Evolutionary conservation across 1,140 invertebrate genomes (phyloP).

Genomic region (Macrobrachium rosenbergii): DNA sequence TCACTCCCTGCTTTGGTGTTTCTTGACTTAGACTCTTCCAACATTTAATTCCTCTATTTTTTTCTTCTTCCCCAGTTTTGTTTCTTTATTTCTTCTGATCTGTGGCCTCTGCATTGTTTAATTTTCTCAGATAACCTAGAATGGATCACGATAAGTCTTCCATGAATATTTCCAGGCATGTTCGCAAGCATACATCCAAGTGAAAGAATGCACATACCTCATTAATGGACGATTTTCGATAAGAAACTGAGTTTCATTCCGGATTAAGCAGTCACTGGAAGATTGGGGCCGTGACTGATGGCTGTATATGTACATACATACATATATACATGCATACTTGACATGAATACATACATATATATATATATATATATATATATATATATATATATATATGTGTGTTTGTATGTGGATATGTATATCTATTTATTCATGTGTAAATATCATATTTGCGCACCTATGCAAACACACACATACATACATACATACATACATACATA

Average conservation of each 20-base stretch:
- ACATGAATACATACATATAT: neutral
- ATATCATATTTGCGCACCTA: too few species aligned
- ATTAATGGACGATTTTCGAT: neutral
- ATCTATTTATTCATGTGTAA: neutral
- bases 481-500: neutral
- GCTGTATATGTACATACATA: conserved; percentile 14
- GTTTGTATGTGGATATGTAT: conserved; percentile 1
- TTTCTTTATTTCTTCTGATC: too few species aligned
- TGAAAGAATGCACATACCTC: too few species aligned
- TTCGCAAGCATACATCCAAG: too few species aligned
- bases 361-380: neutral
- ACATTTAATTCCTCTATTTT: too few species aligned
- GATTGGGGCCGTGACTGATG: neutral
- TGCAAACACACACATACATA: neutral
- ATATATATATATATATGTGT: neutral
- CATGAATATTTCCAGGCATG: too few species aligned
- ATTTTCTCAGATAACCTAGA: too few species aligned
- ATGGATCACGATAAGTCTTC: too few species aligned
- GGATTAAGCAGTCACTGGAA: neutral
- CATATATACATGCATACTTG: neutral
- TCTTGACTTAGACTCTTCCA: too few species aligned
- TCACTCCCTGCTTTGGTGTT: too few species aligned
- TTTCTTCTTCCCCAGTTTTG: too few species aligned
- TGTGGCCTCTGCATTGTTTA: neutral
- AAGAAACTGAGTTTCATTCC: neutral